Conservation (phyloP, 2,888 invertebrate genomes). For the Drosophila pegasa region DNA sequence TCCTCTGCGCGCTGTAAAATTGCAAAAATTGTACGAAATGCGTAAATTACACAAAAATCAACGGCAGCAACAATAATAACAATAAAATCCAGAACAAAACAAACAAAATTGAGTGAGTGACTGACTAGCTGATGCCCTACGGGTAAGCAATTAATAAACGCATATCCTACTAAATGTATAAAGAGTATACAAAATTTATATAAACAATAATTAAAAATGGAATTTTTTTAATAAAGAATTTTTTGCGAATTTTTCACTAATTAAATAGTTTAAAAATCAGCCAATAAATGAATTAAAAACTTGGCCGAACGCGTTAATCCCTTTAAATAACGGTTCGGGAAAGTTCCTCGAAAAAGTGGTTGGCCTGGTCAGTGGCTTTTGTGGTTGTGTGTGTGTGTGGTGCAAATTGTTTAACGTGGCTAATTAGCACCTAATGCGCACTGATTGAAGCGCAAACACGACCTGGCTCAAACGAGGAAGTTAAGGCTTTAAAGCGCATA, state of each 20-base stretch:
- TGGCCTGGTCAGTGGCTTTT: slow-evolving; percentile 26
- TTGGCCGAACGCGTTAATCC: not conserved
- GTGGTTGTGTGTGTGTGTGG: slow-evolving; percentile 12
- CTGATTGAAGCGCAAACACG: slow-evolving; percentile 27
- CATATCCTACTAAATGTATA: not conserved
- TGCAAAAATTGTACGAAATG: slow-evolving; percentile 67
- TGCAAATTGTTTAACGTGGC: slow-evolving; percentile 33
- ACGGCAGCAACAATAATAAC: slow-evolving; percentile 44
- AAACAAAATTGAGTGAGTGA: not conserved
- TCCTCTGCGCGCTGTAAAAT: slow-evolving; percentile 46
- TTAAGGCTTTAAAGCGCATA: slow-evolving; percentile 2
- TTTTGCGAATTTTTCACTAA: slow-evolving; percentile 30
- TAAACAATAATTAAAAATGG: slow-evolving; percentile 49
- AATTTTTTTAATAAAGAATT: slow-evolving; percentile 31
- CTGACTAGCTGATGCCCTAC: not conserved
- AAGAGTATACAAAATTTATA: slow-evolving; percentile 5
- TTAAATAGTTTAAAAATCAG: slow-evolving; percentile 34
- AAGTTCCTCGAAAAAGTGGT: slow-evolving; percentile 31
- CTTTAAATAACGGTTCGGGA: slow-evolving; percentile 18
- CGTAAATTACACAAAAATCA: slow-evolving; percentile 78
- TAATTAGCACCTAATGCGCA: slow-evolving; percentile 43
- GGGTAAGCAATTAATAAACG: not conserved
- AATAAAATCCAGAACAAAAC: slow-evolving; percentile 22
- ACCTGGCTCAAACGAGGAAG: not conserved
- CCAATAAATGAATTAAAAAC: slow-evolving; percentile 4